A percentile compares a stretch with the other conserved stretches of the same genome.
Conservation (phyloP, 2,113 vertebrate genomes). For the Harpagus bidentatus region DNA sequence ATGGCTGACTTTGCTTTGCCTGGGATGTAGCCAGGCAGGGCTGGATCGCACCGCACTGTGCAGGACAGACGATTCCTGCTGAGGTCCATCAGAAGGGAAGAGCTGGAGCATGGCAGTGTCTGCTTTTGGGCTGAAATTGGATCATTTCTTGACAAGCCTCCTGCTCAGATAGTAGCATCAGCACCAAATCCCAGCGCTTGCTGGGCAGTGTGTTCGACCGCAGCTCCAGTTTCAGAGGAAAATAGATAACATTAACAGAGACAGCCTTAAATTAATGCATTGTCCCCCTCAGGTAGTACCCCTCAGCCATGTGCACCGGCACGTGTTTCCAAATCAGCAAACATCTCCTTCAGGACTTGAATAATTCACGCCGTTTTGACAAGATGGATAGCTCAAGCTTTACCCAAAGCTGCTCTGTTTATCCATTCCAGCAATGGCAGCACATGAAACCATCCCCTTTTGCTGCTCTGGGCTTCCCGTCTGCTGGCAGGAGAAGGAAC, state of each 20-base stretch:
- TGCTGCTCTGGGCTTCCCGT: neutral
- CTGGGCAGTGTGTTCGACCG: neutral
- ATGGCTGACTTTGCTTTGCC: neutral
- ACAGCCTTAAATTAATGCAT: neutral
- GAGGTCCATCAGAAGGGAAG: neutral
- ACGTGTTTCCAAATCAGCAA: neutral
- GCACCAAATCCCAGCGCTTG: neutral
- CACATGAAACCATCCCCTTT: neutral
- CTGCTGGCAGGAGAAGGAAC: neutral
- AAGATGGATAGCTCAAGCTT: neutral
- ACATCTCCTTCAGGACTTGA: neutral
- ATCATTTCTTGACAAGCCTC: neutral
- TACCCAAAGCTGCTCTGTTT: neutral
- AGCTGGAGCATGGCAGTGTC: neutral
- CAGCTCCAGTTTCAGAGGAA: neutral
- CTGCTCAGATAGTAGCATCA: neutral
- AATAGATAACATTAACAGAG: neutral
- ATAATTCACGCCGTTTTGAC: neutral
- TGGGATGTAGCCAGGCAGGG: neutral
- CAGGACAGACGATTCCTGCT: neutral
- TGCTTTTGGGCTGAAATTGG: neutral
- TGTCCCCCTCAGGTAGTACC: neutral
- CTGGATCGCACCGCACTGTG: neutral
- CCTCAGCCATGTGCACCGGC: neutral
- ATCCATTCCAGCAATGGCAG: neutral